A percentile compares a stretch with the other conserved stretches of the same genome.
phyloP scores from a whole-genome alignment of 2,113 vertebrate genomes.

The Phycodurus eques region DNA sequence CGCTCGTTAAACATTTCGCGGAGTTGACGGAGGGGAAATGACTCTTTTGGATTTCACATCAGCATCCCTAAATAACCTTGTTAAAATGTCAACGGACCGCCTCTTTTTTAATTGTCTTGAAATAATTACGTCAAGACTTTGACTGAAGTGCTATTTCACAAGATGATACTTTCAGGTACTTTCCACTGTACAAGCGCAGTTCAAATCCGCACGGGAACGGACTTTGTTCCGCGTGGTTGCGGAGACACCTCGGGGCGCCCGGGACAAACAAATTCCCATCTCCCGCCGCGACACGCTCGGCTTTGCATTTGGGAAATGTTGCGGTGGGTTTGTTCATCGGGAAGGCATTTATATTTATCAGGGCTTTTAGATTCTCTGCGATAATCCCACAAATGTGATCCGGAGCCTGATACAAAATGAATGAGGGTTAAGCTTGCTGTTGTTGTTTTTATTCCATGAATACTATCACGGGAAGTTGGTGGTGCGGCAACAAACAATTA shows the following conservation, averaged over 20 bases:
- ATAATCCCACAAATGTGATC: constrained; percentile 29
- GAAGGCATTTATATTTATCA: constrained; percentile 34
- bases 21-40: background rate
- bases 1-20: background rate
- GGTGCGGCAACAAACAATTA: background rate
- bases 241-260: background rate
- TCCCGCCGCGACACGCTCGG: background rate
- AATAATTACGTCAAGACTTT: too few species aligned
- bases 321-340: constrained; percentile 11
- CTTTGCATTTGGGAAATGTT: constrained; percentile 12
- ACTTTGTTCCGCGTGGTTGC: background rate
- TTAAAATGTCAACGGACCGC: too few species aligned
- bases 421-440: background rate
- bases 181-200: too few species aligned
- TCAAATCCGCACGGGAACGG: background rate
- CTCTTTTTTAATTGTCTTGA: too few species aligned
- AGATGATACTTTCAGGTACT: too few species aligned
- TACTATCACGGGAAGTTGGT: constrained; percentile 2
- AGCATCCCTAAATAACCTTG: background rate
- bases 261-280: background rate
- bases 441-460: constrained; percentile 11
- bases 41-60: background rate
- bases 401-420: constrained; percentile 26
- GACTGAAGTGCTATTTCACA: too few species aligned
- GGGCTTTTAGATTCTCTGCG: constrained; percentile 29